These are phyloP conservation scores for Paradisaea rubra DNA, from an alignment of 2,113 vertebrate species.

Conservation along the genomic window DNA sequence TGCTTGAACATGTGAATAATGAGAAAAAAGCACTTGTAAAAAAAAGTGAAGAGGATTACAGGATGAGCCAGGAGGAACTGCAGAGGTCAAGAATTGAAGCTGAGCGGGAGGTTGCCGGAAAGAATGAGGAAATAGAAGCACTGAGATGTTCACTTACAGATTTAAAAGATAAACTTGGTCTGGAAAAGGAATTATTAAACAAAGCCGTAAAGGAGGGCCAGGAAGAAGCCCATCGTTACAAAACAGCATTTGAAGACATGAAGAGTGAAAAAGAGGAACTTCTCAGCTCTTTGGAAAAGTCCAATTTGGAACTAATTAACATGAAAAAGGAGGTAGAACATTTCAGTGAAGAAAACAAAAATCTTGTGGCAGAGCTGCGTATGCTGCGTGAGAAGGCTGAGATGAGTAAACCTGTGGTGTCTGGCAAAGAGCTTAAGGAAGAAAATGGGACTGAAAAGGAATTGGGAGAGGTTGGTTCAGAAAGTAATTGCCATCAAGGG, in stretches of 20 bases:
- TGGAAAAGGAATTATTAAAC: constrained; percentile 24
- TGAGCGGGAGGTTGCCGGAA: constrained; percentile 43
- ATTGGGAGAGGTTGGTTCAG: not conserved
- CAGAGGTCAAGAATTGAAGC: constrained; percentile 38
- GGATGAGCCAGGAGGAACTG: constrained; percentile 35
- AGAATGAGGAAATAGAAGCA: constrained; percentile 52
- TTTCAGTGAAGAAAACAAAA: constrained; percentile 51
- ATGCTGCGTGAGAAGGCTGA: not conserved
- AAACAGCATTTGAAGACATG: constrained; percentile 59
- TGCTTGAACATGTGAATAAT: not conserved
- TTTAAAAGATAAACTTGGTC: constrained; percentile 41
- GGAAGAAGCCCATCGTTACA: constrained; percentile 39
- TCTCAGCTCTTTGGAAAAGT: constrained; percentile 34
- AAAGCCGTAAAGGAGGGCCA: not conserved
- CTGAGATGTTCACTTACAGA: constrained; percentile 16
- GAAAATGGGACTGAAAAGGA: not conserved
- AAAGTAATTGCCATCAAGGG: not conserved
- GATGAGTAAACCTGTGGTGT: not conserved
- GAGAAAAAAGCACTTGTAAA: constrained; percentile 43
- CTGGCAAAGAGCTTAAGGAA: not conserved
- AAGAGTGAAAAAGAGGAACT: constrained; percentile 66
- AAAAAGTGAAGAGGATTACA: constrained; percentile 36
- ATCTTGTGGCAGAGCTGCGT: constrained; percentile 4
- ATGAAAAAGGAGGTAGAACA: constrained; percentile 51
- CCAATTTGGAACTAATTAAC: constrained; percentile 41